Evolutionary conservation across 2,113 vertebrate genomes (phyloP), one percentile per base, ranked within the genome.

Genomic region (Oncorhynchus keta): DNA sequence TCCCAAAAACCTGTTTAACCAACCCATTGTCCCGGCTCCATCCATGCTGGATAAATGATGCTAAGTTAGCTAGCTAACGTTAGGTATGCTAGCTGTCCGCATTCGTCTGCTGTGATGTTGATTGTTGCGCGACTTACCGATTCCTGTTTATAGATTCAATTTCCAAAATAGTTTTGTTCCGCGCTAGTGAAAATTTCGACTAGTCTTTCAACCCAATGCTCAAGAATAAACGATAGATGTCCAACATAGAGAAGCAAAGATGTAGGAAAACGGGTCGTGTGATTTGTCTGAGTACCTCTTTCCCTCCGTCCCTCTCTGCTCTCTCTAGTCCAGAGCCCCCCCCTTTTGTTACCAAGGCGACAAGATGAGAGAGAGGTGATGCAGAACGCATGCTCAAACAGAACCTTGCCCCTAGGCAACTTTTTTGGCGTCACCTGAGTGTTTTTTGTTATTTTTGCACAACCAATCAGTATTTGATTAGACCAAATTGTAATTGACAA

Each of bases 331-430:
- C 30, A 70, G 66, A 86, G 70, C 84, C 76, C 83, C 87, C n/a
- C 81, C 78, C 78, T 77, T 74, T 28, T 81, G 92, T 94, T 91
- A 76, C 88, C 87, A 87, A 75, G 91, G 85, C 89, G 84, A 94
- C 90, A 82, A 80, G 87, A 86, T 81, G 80, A 89, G 79, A 92
- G 87, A 84, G 86, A 84, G 81, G 84, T 83, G 93, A 94, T 93
- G 89, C 92, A 91, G 93, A 65, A 81, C 92, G 90, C 93, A 90
- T 81, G 93, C 91, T 87, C 89, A 92, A 30, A 88, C 6, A 4
- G 2, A 1, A 22, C 71, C 39, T 45, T 73, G 66, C 75, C 75
- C 72, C 65, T 51, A 84, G 86, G 70, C 65, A 81, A 70, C 11
- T 57, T 45, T 72, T 73, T 72, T 73, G 18, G 49, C n/a, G 39